Evolutionary conservation across 92 coral and sea anemone genomes (phyloP).

Genomic region (Epizoanthus rinbou): DNA sequence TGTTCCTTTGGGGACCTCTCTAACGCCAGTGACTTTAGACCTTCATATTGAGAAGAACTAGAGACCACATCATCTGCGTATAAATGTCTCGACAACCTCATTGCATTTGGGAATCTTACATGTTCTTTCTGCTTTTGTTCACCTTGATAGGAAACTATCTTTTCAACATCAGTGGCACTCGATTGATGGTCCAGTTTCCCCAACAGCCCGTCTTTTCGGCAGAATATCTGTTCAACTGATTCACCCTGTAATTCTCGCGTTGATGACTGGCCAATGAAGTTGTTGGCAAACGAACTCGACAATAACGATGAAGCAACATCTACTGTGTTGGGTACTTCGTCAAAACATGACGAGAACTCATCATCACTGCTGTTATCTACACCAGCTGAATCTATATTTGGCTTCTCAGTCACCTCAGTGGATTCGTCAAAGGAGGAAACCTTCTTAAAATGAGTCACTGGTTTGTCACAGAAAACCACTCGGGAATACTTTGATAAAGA

Average conservation of each 20-base stretch:
- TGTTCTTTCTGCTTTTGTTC: not conserved
- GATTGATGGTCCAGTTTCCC: not conserved
- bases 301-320: not conserved
- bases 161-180: not conserved
- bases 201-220: not conserved
- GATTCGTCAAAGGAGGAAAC: not conserved
- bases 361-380: slow-evolving; percentile 16
- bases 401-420: not conserved
- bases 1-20: not conserved
- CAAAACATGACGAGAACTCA: slow-evolving; percentile 39
- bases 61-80: not conserved
- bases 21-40: not conserved
- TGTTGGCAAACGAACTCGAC: slow-evolving; percentile 2
- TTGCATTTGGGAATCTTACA: not conserved
- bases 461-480: not conserved
- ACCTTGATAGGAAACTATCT: not conserved
- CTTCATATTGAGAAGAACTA: not conserved
- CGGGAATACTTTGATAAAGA: slow-evolving; percentile 40
- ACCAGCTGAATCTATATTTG: not conserved
- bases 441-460: not conserved
- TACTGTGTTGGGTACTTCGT: not conserved
- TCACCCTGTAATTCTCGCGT: not conserved
- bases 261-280: not conserved
- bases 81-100: slow-evolving; percentile 8
- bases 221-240: not conserved